Evolutionary conservation across 2,888 invertebrate species (phyloP), one percentile per base, ranked within the genome.

Genomic region (Clepsis dumicolana): DNA sequence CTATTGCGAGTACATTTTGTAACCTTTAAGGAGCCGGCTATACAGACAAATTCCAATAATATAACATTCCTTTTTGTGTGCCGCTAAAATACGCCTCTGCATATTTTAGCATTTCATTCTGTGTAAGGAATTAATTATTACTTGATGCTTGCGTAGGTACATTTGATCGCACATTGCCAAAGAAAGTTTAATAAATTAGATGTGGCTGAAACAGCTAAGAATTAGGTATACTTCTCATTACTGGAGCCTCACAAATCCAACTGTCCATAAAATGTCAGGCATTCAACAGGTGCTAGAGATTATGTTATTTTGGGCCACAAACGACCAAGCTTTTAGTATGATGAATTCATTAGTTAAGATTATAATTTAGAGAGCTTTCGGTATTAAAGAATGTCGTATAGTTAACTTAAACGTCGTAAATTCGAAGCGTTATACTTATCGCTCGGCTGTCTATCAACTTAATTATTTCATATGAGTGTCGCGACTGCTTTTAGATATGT

Each of bases 311-410:
- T 53, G 29, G 48, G 29, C 38, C 62, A 57, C 57, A 67, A 63
- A 63, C 50, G 67, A 21, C 24, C 66, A 61, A 73, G 74, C 77
- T 79, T 77, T 77, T 77, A 80, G 77, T 74, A 73, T 74, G 74
- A 78, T 75, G 80, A 77, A 82, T 81, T 78, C 72, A 81, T 83
- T 80, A 78, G 73, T 79, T 77, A 76, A 73, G 68, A 79, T 76
- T 77, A 78, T 75, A 74, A 70, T 74, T 73, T 61, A 16, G 50
- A 74, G 73, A 64, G 69, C 66, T 54, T 71, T 70, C 64, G 73
- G 70, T 71, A 75, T 77, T 74, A 74, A 61, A 68, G 74, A 75
- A 77, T 78, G 75, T 69, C 64, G 61, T 76, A 21, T 48, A 48
- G 48, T 65, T 44, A 32, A 61, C 54, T 54, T 71, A 65, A 18